Conservation (phyloP, 2,888 invertebrate genomes). For the Anorthoa munda region DNA sequence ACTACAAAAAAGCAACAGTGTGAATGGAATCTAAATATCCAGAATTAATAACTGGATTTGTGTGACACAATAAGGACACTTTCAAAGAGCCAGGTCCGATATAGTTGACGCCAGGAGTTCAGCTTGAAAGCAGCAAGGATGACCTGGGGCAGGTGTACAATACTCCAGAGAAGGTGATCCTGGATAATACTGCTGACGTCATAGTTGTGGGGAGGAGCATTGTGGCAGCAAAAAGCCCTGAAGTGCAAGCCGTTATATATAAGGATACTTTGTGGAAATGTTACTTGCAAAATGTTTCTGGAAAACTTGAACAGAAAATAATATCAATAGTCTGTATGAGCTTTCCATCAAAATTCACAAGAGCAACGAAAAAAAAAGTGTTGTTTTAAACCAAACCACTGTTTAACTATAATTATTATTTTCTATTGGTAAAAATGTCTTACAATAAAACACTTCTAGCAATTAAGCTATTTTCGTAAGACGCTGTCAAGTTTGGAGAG, state of each 20-base stretch:
- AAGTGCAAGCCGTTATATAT: slow-evolving; percentile 93
- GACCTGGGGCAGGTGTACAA: slow-evolving; percentile 96
- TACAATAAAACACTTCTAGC: slow-evolving; percentile 85
- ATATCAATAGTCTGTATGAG: neutral
- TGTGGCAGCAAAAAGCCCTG: slow-evolving; percentile 92
- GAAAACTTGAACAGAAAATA: slow-evolving; percentile 75
- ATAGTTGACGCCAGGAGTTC: slow-evolving; percentile 98
- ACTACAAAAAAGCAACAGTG: slow-evolving; percentile 93
- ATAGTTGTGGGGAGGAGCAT: slow-evolving; percentile 99
- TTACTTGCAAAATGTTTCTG: slow-evolving; percentile 83
- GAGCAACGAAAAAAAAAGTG: neutral
- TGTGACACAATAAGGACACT: slow-evolving; percentile 95
- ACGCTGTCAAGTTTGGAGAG: slow-evolving; percentile 97
- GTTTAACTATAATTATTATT: no score
- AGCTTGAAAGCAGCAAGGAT: slow-evolving; percentile 93
- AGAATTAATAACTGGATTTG: slow-evolving; percentile 96
- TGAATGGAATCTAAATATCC: slow-evolving; percentile 93
- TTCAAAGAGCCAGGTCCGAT: slow-evolving; percentile 94
- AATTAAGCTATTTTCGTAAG: slow-evolving; percentile 94
- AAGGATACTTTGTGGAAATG: slow-evolving; percentile 93
- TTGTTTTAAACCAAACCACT: no score
- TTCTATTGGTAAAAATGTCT: no score
- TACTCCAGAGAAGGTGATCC: slow-evolving; percentile 95
- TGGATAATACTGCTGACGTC: slow-evolving; percentile 96
- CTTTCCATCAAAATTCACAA: slow-evolving; percentile 46